These are phyloP conservation scores for Pluvialis apricaria DNA, from an alignment of 2,113 vertebrate species.

Conservation along the genomic window DNA sequence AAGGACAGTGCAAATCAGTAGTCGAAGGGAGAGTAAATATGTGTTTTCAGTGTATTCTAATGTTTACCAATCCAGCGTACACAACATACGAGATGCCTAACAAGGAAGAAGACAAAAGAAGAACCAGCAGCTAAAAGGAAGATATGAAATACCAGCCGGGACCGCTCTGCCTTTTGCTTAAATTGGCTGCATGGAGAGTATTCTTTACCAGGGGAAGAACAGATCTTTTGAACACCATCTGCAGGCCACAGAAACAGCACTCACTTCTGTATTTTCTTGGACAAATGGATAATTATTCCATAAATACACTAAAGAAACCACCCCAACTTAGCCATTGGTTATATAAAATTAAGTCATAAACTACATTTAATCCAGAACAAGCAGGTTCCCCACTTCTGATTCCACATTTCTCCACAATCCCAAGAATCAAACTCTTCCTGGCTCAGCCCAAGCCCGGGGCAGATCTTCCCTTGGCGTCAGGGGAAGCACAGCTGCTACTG, in stretches of 20 bases:
- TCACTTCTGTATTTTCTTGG: not conserved
- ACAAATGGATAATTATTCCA: not conserved
- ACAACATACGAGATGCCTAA: not conserved
- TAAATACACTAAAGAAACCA: not conserved
- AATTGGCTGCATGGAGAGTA: fast-evolving
- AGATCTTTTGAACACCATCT: not conserved
- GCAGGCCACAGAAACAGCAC: not conserved
- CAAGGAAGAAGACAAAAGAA: not conserved
- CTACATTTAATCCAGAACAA: not conserved
- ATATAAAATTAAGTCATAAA: not conserved
- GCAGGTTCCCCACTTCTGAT: not conserved
- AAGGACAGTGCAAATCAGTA: not conserved
- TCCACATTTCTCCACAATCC: not conserved
- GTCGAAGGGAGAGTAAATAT: not conserved
- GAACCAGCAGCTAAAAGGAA: not conserved
- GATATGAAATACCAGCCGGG: not conserved
- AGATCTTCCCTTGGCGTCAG: fast-evolving
- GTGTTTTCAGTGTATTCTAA: not conserved
- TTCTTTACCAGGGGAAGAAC: not conserved
- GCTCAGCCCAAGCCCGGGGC: not conserved
- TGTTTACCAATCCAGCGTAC: not conserved
- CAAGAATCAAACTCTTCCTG: not conserved
- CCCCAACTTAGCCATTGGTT: not conserved
- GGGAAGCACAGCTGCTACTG: fast-evolving
- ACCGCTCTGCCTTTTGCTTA: not conserved